Conservation (phyloP, 2,797 vertebrate genomes). For the Pipistrellus pipistrellus region DNA sequence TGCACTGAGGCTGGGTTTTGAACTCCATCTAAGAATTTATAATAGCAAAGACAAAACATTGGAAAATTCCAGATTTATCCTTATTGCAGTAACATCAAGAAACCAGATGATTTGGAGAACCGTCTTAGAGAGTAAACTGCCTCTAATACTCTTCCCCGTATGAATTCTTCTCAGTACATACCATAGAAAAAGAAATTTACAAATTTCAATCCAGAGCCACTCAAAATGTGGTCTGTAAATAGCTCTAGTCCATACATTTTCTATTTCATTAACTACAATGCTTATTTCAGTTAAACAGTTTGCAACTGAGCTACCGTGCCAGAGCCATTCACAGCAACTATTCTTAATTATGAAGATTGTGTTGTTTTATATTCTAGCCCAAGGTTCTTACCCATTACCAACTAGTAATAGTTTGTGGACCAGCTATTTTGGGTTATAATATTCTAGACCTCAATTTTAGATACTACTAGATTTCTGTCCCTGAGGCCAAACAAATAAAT, state of each 20-base stretch:
- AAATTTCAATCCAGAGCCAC: slow-evolving; percentile 36
- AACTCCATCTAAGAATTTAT: neutral
- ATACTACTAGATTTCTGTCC: neutral
- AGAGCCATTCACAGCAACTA: neutral
- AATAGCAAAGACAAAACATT: neutral
- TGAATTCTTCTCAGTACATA: neutral
- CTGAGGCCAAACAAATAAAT: slow-evolving; percentile 39
- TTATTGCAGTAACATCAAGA: slow-evolving; percentile 5
- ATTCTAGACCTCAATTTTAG: neutral
- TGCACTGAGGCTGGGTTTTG: neutral
- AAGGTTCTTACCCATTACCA: neutral
- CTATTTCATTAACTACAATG: neutral
- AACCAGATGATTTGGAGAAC: neutral
- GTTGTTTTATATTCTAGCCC: neutral
- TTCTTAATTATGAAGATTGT: slow-evolving; percentile 13
- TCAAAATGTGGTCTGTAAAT: neutral
- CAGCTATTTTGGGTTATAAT: neutral
- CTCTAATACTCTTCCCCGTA: neutral
- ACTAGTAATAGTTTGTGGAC: neutral
- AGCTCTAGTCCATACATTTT: neutral
- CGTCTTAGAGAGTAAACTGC: neutral
- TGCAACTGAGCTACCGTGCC: neutral
- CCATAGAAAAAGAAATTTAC: slow-evolving; percentile 16
- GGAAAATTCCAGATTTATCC: slow-evolving; percentile 25
- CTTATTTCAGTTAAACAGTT: neutral